Conservation (phyloP, 1,140 invertebrate species). For the Pogonognathellus flavescens region DNA sequence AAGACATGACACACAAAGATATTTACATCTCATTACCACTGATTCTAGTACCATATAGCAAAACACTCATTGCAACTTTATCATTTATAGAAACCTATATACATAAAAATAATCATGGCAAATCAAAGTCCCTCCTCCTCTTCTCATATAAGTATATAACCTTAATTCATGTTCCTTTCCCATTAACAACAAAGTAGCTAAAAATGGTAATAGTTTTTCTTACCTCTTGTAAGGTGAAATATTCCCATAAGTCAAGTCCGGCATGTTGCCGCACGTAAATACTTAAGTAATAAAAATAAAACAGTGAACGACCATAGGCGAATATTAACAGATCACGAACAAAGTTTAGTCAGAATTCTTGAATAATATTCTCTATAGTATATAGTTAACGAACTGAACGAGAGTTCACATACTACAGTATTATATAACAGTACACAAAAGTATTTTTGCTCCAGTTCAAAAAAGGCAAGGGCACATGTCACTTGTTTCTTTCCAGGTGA, state of each 20-base stretch:
- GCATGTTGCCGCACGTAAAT: slow-evolving; percentile 45
- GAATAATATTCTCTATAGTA: no score
- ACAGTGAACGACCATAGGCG: background rate
- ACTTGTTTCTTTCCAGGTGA: background rate
- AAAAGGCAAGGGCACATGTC: slow-evolving; percentile 31
- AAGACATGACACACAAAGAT: background rate
- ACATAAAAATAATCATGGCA: no score
- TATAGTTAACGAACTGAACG: no score
- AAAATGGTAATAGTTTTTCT: background rate
- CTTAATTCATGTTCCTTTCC: no score
- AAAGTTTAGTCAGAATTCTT: background rate
- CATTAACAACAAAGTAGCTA: background rate
- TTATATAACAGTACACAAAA: background rate
- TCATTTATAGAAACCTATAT: no score
- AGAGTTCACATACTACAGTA: no score
- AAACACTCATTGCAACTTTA: no score
- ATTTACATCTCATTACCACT: no score
- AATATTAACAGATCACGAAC: background rate
- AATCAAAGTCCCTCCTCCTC: no score
- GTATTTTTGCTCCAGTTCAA: background rate
- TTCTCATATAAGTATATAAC: no score
- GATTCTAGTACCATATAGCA: no score
- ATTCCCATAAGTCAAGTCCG: slow-evolving; percentile 61
- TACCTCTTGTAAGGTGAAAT: slow-evolving; percentile 60
- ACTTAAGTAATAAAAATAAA: background rate